Evolutionary conservation across 2,797 vertebrate genomes (phyloP).

Genomic region (Karalla daura): DNA sequence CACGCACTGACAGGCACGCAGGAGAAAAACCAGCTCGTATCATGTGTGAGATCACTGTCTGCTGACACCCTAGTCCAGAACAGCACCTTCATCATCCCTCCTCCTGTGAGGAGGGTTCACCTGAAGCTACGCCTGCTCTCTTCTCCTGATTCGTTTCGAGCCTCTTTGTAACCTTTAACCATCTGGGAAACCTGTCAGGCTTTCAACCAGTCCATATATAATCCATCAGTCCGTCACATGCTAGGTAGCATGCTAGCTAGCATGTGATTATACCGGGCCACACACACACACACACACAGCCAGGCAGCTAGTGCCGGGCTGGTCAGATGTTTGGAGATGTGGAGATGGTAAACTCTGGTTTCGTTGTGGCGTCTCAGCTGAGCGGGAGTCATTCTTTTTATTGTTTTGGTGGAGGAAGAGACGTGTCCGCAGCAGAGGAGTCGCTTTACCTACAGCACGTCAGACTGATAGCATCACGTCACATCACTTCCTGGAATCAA

Average conservation of each 20-base stretch:
- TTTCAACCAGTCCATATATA: too few relatives aligned
- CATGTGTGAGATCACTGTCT: not conserved
- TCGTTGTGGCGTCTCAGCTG: constrained; percentile 27
- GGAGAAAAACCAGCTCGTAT: not conserved
- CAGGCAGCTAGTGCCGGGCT: too few relatives aligned
- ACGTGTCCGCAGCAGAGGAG: constrained; percentile 12
- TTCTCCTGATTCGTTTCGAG: too few relatives aligned
- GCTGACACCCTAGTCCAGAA: not conserved
- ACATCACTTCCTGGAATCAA: constrained; percentile 52
- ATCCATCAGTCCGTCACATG: too few relatives aligned
- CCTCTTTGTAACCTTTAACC: too few relatives aligned
- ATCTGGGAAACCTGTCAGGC: too few relatives aligned
- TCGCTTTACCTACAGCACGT: constrained; percentile 18
- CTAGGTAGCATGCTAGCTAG: too few relatives aligned
- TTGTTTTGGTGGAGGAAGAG: constrained; percentile 12
- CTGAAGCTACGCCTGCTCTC: too few relatives aligned
- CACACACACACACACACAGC: too few relatives aligned
- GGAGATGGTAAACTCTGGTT: constrained; percentile 30
- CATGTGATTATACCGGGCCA: too few relatives aligned
- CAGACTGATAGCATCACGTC: constrained; percentile 40
- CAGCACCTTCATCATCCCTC: not conserved
- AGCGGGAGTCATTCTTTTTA: too few relatives aligned
- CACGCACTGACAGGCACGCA: constrained; percentile 47
- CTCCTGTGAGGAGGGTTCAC: not conserved
- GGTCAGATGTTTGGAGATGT: too few relatives aligned